Conservation (phyloP, 2,797 vertebrate species). For the Pterois miles region DNA sequence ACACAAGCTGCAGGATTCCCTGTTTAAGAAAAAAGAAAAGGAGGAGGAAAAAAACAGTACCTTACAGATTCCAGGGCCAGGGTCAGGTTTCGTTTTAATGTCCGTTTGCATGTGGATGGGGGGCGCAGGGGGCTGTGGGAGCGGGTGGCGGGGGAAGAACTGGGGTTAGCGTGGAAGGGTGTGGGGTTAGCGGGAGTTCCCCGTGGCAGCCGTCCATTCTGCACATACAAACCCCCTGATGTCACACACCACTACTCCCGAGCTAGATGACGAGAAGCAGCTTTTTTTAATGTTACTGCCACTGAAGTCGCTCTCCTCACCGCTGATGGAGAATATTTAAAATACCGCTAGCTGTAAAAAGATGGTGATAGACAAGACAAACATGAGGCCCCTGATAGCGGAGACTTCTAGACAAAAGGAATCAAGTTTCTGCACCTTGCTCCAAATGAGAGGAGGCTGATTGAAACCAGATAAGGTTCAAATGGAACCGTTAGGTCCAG, state of each 20-base stretch:
- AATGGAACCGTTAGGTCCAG: constrained; percentile 83
- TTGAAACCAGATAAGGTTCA: constrained; percentile 87
- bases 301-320: constrained; percentile 39
- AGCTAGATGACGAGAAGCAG: constrained; percentile 69
- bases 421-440: constrained; percentile 76
- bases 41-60: constrained; percentile 70
- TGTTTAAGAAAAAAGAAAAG: constrained; percentile 45
- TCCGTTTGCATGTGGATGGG: constrained; percentile 81
- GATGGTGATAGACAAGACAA: constrained; percentile 78
- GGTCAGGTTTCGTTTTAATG: constrained; percentile 89
- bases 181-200: constrained; percentile 76
- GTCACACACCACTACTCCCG: constrained; percentile 68
- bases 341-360: constrained; percentile 56
- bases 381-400: constrained; percentile 73
- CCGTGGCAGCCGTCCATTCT: constrained; percentile 75
- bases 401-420: constrained; percentile 78
- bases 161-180: constrained; percentile 63
- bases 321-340: constrained; percentile 60
- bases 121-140: constrained; percentile 54
- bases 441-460: constrained; percentile 77
- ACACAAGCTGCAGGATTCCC: constrained; percentile 59
- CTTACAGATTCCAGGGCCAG: constrained; percentile 83
- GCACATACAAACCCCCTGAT: constrained; percentile 73
- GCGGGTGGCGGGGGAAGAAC: constrained; percentile 52
- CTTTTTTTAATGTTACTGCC: constrained; percentile 34